These are phyloP conservation scores for Lepidocyrtinus sp. DNA, from an alignment of 2,888 invertebrate genomes.

Conservation along the genomic window DNA sequence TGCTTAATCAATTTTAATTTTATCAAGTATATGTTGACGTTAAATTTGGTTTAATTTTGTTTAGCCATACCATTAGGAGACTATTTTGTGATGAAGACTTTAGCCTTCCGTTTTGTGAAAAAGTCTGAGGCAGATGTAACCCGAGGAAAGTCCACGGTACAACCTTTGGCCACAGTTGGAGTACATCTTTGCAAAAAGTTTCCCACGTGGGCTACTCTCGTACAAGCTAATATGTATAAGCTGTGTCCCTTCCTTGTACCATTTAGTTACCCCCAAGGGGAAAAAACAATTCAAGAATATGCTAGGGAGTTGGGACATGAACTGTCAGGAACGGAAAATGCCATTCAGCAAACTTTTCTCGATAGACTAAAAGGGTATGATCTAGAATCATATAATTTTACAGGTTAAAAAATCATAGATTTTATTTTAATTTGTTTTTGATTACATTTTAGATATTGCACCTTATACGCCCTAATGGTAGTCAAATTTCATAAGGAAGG, in stretches of 20 bases:
- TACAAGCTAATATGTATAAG: slow-evolving; percentile 66
- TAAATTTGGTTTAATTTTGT: slow-evolving; percentile 3
- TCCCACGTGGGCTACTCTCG: slow-evolving; percentile 62
- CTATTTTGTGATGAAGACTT: slow-evolving; percentile 63
- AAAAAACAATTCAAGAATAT: slow-evolving; percentile 62
- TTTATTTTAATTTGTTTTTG: not conserved
- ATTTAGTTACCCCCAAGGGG: slow-evolving; percentile 65
- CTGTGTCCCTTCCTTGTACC: slow-evolving; percentile 69
- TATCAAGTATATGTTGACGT: not conserved
- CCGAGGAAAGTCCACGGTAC: slow-evolving; percentile 61
- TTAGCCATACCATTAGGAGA: slow-evolving; percentile 61
- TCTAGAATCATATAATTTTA: not conserved
- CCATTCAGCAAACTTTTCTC: slow-evolving; percentile 64
- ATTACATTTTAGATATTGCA: slow-evolving; percentile 60
- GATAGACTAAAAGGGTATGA: slow-evolving; percentile 66
- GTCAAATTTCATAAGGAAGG: slow-evolving; percentile 52
- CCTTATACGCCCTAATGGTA: slow-evolving; percentile 67
- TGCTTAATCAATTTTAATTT: not conserved
- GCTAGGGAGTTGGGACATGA: slow-evolving; percentile 63
- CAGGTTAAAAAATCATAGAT: not conserved
- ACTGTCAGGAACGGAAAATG: slow-evolving; percentile 61
- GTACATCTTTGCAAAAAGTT: slow-evolving; percentile 61
- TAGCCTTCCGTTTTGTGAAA: slow-evolving; percentile 68
- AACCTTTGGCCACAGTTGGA: slow-evolving; percentile 65
- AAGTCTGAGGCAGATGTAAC: slow-evolving; percentile 68